Base-by-base conservation (phyloP, 2,797 vertebrate genomes). In the Cephalopachus bancanus region DNA sequence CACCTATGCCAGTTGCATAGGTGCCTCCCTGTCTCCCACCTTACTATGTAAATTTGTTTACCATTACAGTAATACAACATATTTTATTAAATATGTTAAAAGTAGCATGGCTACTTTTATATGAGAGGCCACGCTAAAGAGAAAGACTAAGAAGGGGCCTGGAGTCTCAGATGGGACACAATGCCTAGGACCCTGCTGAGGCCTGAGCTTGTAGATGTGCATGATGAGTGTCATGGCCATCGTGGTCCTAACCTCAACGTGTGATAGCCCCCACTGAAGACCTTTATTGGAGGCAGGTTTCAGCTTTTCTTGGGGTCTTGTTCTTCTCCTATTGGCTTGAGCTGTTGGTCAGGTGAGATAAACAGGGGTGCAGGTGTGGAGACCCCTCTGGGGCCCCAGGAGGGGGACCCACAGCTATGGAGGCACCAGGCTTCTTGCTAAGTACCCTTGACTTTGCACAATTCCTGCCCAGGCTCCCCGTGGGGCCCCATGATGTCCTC, bases 401-500 rank as follows among this genome's bases (percentile, higher is more conserved):
- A 51, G 10, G 9, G 33, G 83, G 53, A 51, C 33, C 2, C 1
- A 14, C 1, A 28, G 55, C 69, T 28, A 2, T 20, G 49, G 37
- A 78, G 84, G 71, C 33, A 0, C 3, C 0, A 5, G 85, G 10
- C 86, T 78, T 65, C 93, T 53, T 60, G n/a, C 75, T 79, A 20
- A 87, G 86, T n/a, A 28, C 16, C n/a, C n/a, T 95, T 78, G 60
- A 93, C 53, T 90, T 95, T 81, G 65, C 20, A 16, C 12, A 53
- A 22, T 92, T 30, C n/a, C 24, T 83, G 75, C 69, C 75, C 14
- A 72, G 26, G 57, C 69, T 96, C 89, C 9, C 0, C 9, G 24
- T 16, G 10, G 76, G 69, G 26, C 26, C 53, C 9, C 19, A 2
- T 28, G n/a, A 86, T 30, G n/a, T 78, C 57, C 60, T 59, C 49